A percentile compares a stretch with the other conserved stretches of the same genome.
These are phyloP conservation scores for Xestia ashworthii DNA, from an alignment of 2,888 invertebrate genomes.

Conservation along the genomic window DNA sequence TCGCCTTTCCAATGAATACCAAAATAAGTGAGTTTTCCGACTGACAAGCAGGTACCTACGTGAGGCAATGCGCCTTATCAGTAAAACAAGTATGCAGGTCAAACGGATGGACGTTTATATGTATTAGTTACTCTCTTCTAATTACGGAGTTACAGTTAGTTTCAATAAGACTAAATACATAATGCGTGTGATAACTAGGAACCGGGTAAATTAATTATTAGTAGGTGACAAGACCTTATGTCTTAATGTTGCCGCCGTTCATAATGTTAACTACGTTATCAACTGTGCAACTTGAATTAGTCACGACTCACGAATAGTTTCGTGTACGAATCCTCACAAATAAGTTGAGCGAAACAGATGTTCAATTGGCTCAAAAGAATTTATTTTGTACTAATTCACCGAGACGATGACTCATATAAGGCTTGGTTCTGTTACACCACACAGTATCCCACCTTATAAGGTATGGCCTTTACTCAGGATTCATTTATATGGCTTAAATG, in stretches of 20 bases:
- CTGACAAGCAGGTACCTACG: constrained; percentile 62
- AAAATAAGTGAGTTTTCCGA: constrained; percentile 52
- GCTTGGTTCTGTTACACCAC: constrained; percentile 82
- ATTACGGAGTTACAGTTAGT: constrained; percentile 59
- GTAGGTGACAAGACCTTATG: not conserved
- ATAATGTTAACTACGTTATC: constrained; percentile 21
- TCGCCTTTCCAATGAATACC: constrained; percentile 27
- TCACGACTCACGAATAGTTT: constrained; percentile 61
- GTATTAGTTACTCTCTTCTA: constrained; percentile 54
- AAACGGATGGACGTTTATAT: constrained; percentile 67
- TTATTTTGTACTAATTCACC: constrained; percentile 85
- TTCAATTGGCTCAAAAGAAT: constrained; percentile 84
- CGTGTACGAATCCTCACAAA: constrained; percentile 60
- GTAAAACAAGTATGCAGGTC: constrained; percentile 67
- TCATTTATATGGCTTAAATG: constrained; percentile 88
- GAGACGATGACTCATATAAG: constrained; percentile 85
- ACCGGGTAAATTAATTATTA: constrained; percentile 13
- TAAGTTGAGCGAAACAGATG: constrained; percentile 81
- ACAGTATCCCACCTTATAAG: constrained; percentile 85
- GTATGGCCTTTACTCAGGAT: constrained; percentile 87
- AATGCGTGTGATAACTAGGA: constrained; percentile 15
- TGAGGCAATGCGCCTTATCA: constrained; percentile 70
- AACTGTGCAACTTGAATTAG: constrained; percentile 54
- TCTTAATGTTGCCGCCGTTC: not conserved
- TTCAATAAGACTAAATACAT: constrained; percentile 49